These are phyloP conservation scores for Anhinga rufa DNA, from an alignment of 2,113 vertebrate species.

Conservation along the genomic window DNA sequence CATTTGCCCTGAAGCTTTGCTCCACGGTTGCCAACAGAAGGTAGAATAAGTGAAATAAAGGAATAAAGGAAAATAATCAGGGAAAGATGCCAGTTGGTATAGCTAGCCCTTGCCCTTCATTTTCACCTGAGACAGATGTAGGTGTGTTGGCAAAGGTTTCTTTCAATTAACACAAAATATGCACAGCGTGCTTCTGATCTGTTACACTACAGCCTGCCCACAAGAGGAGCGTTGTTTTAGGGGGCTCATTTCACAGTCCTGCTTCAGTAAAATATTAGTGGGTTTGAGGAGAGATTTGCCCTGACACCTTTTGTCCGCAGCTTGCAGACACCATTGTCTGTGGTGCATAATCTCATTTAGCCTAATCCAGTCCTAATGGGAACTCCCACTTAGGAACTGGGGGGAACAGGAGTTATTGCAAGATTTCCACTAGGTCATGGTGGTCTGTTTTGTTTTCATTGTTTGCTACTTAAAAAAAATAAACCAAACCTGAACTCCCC, in stretches of 20 bases:
- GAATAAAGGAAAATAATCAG: background rate
- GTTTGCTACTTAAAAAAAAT: background rate
- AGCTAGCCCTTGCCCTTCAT: background rate
- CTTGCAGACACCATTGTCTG: constrained; percentile 7
- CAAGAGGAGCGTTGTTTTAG: background rate
- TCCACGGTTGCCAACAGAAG: background rate
- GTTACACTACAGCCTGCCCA: background rate
- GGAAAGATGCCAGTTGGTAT: background rate
- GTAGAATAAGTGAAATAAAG: background rate
- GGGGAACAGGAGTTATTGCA: background rate
- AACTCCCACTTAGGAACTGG: constrained; percentile 5
- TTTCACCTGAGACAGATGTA: background rate
- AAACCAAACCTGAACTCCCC: background rate
- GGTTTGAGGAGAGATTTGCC: constrained; percentile 18
- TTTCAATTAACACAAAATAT: background rate
- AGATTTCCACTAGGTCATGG: constrained; percentile 1
- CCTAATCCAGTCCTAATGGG: constrained; percentile 31
- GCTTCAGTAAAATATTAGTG: background rate
- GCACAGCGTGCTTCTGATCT: background rate
- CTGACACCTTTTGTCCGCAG: background rate
- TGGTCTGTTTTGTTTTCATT: constrained; percentile 15
- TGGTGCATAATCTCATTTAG: constrained; percentile 42
- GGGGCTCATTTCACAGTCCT: background rate
- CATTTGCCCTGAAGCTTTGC: background rate
- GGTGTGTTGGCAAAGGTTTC: background rate